A percentile compares a stretch with the other conserved stretches of the same genome.
phyloP scores from a whole-genome alignment of 2,113 vertebrate genomes.

The Eurystomus gularis region DNA sequence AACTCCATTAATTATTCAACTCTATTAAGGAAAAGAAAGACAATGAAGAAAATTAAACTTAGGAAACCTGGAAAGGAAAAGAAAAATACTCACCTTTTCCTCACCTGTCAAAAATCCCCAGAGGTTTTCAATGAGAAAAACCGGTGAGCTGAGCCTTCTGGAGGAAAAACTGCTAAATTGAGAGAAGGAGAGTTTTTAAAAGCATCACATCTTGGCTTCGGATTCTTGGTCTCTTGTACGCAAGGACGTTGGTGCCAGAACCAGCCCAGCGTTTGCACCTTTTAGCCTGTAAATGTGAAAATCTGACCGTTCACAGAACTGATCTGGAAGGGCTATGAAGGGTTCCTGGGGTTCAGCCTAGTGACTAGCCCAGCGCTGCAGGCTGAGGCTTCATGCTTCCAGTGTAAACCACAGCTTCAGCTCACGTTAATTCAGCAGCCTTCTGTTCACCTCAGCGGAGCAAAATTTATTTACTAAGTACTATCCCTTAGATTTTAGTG shows the following conservation, averaged over 20 bases:
- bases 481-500: not conserved
- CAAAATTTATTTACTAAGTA: not conserved
- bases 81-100: not conserved
- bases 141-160: not conserved
- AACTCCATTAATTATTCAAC: not conserved
- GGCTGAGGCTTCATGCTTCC: not conserved
- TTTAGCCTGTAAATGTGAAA: not conserved
- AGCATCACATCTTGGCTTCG: fast-evolving
- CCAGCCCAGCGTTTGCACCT: fast-evolving
- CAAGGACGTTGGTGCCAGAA: fast-evolving
- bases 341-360: not conserved
- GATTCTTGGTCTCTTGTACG: not conserved
- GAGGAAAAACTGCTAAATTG: not conserved
- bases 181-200: not conserved
- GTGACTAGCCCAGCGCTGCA: not conserved
- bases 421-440: not conserved
- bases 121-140: not conserved
- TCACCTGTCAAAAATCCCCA: not conserved
- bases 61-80: not conserved
- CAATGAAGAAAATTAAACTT: not conserved
- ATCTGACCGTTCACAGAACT: not conserved
- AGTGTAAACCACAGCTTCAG: fast-evolving
- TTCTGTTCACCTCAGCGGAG: not conserved
- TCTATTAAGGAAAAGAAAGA: not conserved
- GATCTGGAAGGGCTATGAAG: not conserved